These are phyloP conservation scores for Marmota flaviventris DNA, from an alignment of 2,113 vertebrate genomes.

Conservation along the genomic window DNA sequence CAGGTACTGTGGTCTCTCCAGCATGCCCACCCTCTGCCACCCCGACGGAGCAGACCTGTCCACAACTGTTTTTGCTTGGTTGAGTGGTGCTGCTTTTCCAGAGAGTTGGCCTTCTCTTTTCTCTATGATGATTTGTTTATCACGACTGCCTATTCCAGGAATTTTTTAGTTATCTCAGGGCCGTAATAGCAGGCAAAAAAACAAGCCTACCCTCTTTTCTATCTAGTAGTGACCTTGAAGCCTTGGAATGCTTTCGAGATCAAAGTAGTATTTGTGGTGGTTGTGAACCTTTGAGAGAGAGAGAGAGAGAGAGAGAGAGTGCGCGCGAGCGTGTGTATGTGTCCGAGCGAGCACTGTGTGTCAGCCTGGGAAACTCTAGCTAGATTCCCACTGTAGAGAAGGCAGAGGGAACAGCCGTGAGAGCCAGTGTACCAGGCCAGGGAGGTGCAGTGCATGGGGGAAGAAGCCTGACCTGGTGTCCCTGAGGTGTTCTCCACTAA, in stretches of 20 bases:
- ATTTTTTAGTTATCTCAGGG: constrained; percentile 76
- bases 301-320: neutral
- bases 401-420: neutral
- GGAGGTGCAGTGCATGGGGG: neutral
- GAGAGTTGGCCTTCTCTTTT: constrained; percentile 15
- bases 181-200: constrained; percentile 61
- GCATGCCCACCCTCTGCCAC: accelerated
- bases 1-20: neutral
- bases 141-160: constrained; percentile 72
- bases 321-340: too few species aligned
- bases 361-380: neutral
- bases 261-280: neutral
- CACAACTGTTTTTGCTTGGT: neutral
- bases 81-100: neutral
- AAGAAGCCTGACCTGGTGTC: neutral
- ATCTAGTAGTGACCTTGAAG: constrained; percentile 59
- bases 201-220: constrained; percentile 19
- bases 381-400: neutral
- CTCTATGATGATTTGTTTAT: constrained; percentile 17
- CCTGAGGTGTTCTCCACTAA: neutral
- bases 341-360: neutral
- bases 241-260: constrained; percentile 49
- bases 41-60: neutral
- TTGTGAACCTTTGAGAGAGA: constrained; percentile 32
- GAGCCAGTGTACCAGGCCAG: neutral